A percentile compares a stretch with the other conserved stretches of the same genome.
These are phyloP conservation scores for Passer domesticus DNA, from an alignment of 2,113 vertebrate species.

Conservation along the genomic window DNA sequence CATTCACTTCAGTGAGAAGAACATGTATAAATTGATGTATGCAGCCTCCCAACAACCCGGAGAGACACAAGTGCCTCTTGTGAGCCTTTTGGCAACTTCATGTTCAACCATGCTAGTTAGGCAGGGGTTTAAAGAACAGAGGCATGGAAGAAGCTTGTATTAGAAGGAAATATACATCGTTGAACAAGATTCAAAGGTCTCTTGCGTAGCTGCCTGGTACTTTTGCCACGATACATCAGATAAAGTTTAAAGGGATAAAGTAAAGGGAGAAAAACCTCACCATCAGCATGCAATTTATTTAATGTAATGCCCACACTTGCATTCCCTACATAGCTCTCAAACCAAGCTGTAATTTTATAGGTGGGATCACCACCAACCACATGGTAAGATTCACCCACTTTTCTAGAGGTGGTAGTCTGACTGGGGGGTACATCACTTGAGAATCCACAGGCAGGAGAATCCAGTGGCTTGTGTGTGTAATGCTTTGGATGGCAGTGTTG, in stretches of 20 bases:
- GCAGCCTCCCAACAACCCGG: not conserved
- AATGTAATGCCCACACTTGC: fast-evolving
- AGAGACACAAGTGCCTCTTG: not conserved
- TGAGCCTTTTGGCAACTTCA: not conserved
- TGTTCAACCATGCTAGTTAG: not conserved
- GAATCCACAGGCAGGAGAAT: not conserved
- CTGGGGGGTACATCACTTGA: not conserved
- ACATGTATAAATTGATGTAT: not conserved
- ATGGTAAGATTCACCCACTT: not conserved
- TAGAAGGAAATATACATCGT: not conserved
- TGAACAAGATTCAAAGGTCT: not conserved
- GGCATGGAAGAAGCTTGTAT: not conserved
- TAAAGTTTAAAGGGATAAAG: not conserved
- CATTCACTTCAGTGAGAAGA: not conserved
- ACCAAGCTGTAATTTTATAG: not conserved
- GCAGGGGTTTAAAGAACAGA: not conserved
- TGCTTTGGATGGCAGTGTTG: not conserved
- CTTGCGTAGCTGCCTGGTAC: not conserved
- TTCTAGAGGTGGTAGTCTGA: not conserved
- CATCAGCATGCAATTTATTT: not conserved
- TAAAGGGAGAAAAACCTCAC: not conserved
- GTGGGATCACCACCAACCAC: not conserved
- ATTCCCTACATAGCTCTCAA: not conserved
- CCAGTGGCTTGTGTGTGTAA: not conserved
- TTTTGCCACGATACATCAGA: not conserved